These are phyloP conservation scores for Chloroceryle inda DNA, from an alignment of 2,797 vertebrate genomes.

Conservation along the genomic window DNA sequence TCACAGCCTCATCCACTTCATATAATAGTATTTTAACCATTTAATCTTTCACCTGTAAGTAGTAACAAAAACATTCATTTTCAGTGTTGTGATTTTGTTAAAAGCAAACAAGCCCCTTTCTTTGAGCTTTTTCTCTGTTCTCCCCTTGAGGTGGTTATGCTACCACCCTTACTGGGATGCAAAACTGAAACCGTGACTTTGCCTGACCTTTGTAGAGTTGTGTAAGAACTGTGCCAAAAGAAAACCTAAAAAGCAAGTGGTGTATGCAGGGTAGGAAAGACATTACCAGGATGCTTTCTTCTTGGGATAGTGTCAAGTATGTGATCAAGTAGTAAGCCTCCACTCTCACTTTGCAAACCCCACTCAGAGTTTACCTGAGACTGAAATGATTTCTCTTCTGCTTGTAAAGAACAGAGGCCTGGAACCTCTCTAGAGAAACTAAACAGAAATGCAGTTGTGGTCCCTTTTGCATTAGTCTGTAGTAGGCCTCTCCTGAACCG, in stretches of 20 bases:
- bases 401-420: not conserved
- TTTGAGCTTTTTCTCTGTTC: not conserved
- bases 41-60: not conserved
- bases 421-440: not conserved
- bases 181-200: not conserved
- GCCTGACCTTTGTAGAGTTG: no score
- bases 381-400: not conserved
- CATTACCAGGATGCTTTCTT: not conserved
- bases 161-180: not conserved
- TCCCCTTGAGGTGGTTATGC: rapidly evolving
- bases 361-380: rapidly evolving
- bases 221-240: not conserved
- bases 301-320: not conserved
- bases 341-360: rapidly evolving
- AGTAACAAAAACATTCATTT: not conserved
- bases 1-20: not conserved
- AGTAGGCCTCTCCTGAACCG: not conserved
- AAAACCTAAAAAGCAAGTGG: not conserved
- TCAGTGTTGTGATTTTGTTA: not conserved
- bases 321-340: rapidly evolving
- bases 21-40: not conserved
- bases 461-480: not conserved
- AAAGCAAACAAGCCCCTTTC: not conserved
- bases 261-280: not conserved
- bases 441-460: not conserved